A percentile compares a stretch with the other conserved stretches of the same genome.
Evolutionary conservation across 2,888 invertebrate genomes (phyloP).

Genomic region (Nomada goodeniana): DNA sequence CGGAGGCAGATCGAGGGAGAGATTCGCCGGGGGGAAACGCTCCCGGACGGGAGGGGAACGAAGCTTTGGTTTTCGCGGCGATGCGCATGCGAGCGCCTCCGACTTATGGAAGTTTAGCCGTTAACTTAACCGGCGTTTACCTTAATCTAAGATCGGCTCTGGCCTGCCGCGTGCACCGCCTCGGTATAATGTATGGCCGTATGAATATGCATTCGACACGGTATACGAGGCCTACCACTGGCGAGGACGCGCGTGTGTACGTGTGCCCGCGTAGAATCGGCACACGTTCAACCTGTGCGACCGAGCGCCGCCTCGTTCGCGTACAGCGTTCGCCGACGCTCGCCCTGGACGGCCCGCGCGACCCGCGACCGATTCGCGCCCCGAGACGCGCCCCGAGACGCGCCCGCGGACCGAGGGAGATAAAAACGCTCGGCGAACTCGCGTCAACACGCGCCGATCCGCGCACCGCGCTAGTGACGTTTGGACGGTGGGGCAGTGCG

Average conservation of each 20-base stretch:
- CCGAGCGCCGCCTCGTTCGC: constrained; percentile 48
- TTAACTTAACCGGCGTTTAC: constrained; percentile 85
- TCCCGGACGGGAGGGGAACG: background rate
- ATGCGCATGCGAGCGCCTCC: constrained; percentile 82
- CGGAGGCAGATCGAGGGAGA: background rate
- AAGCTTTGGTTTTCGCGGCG: constrained; percentile 64
- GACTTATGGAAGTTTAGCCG: constrained; percentile 84
- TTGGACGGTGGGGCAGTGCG: background rate
- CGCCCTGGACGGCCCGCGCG: constrained; percentile 47
- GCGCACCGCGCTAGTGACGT: too few species aligned
- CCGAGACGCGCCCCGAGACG: constrained; percentile 5
- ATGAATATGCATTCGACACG: constrained; percentile 84
- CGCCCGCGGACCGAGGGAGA: background rate
- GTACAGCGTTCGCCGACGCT: constrained; percentile 60
- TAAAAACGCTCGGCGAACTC: background rate
- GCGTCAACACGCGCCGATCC: background rate
- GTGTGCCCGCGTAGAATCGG: constrained; percentile 32
- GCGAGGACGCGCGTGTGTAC: constrained; percentile 47
- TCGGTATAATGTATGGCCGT: constrained; percentile 82
- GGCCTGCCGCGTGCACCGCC: constrained; percentile 74
- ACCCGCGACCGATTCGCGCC: constrained; percentile 10
- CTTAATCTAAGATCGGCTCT: constrained; percentile 84
- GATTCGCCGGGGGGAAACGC: background rate
- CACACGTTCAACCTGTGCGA: constrained; percentile 38
- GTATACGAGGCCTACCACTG: constrained; percentile 72